Evolutionary conservation across 2,113 vertebrate genomes (phyloP).

Genomic region (Zeus faber): DNA sequence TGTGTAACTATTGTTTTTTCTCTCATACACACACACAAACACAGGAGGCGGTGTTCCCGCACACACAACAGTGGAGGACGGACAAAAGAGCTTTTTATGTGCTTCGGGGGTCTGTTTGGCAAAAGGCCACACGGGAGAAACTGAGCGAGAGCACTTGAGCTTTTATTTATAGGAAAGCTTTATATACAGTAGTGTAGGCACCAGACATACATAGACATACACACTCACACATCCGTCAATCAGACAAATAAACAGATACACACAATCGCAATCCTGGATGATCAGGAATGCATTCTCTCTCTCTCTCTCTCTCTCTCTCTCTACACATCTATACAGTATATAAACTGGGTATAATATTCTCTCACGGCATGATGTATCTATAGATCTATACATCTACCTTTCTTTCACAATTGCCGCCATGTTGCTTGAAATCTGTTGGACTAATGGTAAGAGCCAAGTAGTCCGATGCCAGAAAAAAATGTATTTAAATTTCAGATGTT

Average conservation of each 20-base stretch:
- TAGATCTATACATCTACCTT: too few species aligned
- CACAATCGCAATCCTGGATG: background rate
- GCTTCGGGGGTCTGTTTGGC: conserved; percentile 39
- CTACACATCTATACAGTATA: too few species aligned
- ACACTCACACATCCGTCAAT: background rate
- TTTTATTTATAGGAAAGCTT: conserved; percentile 23
- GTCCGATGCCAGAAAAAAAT: background rate
- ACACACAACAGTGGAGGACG: conserved; percentile 75
- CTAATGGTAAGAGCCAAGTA: too few species aligned
- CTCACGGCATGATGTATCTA: too few species aligned
- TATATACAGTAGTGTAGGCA: conserved; percentile 14
- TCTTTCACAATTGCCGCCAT: too few species aligned
- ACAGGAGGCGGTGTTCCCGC: conserved; percentile 30
- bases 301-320: too few species aligned
- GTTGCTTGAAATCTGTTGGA: too few species aligned
- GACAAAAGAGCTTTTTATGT: conserved; percentile 64
- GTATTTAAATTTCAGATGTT: too few species aligned
- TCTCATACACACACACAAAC: conserved; percentile 48
- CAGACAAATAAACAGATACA: background rate
- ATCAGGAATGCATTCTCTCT: background rate
- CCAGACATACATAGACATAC: conserved; percentile 2
- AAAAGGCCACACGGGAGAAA: conserved; percentile 26
- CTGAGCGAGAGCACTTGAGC: conserved; percentile 5
- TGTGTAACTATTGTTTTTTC: conserved; percentile 79
- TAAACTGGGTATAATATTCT: too few species aligned